Conservation (phyloP, 2,888 invertebrate species). For the Epicampocera succincta region DNA sequence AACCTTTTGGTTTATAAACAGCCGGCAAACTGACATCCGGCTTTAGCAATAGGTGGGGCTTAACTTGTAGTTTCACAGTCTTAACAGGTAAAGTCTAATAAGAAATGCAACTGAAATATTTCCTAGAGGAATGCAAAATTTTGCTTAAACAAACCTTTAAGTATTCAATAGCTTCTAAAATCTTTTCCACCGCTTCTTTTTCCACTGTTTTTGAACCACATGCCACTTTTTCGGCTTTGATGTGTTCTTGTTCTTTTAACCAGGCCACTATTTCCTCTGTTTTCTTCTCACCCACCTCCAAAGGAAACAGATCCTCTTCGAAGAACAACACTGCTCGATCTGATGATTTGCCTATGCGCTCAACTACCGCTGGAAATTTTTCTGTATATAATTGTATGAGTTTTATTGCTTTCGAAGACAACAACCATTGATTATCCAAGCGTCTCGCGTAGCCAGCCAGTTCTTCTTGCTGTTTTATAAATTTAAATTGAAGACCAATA, state of each 20-base stretch:
- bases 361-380: constrained; percentile 89
- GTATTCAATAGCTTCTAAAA: constrained; percentile 80
- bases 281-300: constrained; percentile 79
- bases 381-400: constrained; percentile 87
- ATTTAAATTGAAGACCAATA: constrained; percentile 95
- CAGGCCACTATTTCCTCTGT: constrained; percentile 84
- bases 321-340: constrained; percentile 84
- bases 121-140: constrained; percentile 63
- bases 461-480: constrained; percentile 89
- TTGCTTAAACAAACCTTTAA: constrained; percentile 77
- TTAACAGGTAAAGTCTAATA: constrained; percentile 79
- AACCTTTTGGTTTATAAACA: constrained; percentile 73
- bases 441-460: constrained; percentile 92
- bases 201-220: constrained; percentile 89
- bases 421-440: constrained; percentile 88
- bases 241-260: constrained; percentile 88
- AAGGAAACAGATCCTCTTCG: constrained; percentile 87
- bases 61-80: constrained; percentile 87
- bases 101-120: constrained; percentile 2
- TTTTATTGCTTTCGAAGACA: constrained; percentile 88
- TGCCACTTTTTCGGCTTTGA: constrained; percentile 84
- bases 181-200: constrained; percentile 83
- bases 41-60: constrained; percentile 87
- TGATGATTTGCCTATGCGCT: constrained; percentile 82
- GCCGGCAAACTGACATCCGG: constrained; percentile 83